Conservation (phyloP, 2,797 vertebrate genomes). For the Petrocephalus sullivani region DNA sequence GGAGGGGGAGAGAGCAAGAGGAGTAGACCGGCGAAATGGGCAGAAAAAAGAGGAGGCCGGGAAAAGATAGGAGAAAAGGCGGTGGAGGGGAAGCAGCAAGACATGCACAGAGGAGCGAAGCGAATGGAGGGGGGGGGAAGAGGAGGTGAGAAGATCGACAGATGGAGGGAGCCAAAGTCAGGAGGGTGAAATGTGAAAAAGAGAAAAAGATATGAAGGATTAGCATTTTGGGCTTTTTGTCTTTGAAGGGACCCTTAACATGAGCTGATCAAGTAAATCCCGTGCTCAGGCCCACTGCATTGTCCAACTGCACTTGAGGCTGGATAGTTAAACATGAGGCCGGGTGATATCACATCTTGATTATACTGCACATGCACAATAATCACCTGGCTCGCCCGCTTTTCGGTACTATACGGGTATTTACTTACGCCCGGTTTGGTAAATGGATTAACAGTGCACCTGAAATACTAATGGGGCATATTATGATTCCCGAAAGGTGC, state of each 20-base stretch:
- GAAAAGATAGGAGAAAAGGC: slow-evolving; percentile 25
- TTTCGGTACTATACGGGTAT: too few relatives aligned
- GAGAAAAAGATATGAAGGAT: background rate
- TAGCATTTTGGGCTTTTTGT: background rate
- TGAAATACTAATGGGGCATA: too few relatives aligned
- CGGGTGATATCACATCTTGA: too few relatives aligned
- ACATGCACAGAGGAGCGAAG: slow-evolving; percentile 23
- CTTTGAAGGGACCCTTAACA: background rate
- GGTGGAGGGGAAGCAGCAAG: slow-evolving; percentile 22
- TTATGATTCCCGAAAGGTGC: too few relatives aligned
- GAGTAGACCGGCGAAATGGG: slow-evolving; percentile 34
- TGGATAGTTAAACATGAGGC: background rate
- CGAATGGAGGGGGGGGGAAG: background rate
- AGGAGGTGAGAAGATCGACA: background rate
- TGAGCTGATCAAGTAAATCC: background rate
- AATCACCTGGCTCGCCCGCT: too few relatives aligned
- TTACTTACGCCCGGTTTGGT: too few relatives aligned
- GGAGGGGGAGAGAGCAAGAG: slow-evolving; percentile 29
- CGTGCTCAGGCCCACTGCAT: background rate
- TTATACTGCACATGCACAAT: too few relatives aligned
- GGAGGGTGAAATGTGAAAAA: slow-evolving; percentile 8
- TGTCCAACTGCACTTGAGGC: background rate
- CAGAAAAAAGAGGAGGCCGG: slow-evolving; percentile 34
- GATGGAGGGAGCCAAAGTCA: background rate
- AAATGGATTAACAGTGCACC: too few relatives aligned